phyloP scores from a whole-genome alignment of 1,140 invertebrate genomes.

The Pseudomyrmex flavicornis region DNA sequence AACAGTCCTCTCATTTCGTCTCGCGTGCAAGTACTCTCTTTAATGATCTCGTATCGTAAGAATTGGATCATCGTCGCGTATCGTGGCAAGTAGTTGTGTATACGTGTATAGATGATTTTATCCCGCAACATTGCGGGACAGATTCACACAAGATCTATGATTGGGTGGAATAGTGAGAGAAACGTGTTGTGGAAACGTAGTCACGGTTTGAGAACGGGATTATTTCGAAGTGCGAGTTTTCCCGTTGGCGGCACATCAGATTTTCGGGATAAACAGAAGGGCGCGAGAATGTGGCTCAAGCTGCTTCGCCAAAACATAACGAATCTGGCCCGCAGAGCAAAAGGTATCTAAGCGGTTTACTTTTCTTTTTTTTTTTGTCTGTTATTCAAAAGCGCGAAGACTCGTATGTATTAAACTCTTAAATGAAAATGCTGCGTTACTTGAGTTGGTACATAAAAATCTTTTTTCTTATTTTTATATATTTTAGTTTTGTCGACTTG shows the following conservation, averaged over 20 bases:
- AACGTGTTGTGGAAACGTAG: constrained; percentile 21
- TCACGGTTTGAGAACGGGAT: neutral
- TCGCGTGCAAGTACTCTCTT: too few species aligned
- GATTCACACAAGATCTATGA: constrained; percentile 11
- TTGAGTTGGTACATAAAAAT: too few species aligned
- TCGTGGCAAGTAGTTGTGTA: too few species aligned
- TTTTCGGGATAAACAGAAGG: constrained; percentile 65
- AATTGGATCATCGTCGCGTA: neutral
- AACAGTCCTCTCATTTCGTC: neutral
- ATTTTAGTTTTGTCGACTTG: neutral
- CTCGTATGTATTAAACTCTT: neutral
- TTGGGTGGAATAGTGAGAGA: constrained; percentile 34
- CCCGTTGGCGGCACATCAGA: constrained; percentile 56
- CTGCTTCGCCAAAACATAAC: constrained; percentile 81
- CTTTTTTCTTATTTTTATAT: neutral
- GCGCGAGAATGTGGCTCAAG: constrained; percentile 82
- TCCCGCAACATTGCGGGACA: too few species aligned
- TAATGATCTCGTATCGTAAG: too few species aligned
- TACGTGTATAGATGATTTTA: too few species aligned
- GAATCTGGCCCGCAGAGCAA: constrained; percentile 79
- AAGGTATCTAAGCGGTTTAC: constrained; percentile 72
- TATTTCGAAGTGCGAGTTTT: neutral
- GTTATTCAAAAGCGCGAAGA: neutral
- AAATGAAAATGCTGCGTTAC: neutral
- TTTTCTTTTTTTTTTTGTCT: neutral